phyloP scores from a whole-genome alignment of 2,113 vertebrate species.

The Sturnira hondurensis region DNA sequence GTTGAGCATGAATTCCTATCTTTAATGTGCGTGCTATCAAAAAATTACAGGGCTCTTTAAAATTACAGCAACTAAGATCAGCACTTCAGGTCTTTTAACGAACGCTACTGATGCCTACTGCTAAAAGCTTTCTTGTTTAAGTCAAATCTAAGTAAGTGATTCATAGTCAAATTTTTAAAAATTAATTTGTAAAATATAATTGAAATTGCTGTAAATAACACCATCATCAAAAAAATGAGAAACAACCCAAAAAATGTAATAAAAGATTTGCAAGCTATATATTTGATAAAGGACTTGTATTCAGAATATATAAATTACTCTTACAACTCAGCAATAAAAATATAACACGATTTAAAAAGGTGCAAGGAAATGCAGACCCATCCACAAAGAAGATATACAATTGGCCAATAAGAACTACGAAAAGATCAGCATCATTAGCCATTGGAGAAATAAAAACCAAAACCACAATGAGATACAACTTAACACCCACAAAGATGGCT shows the following conservation, averaged over 20 bases:
- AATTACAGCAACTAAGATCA: neutral
- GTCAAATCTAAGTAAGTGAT: neutral
- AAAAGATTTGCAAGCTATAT: neutral
- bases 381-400: neutral
- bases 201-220: neutral
- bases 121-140: constrained; percentile 13
- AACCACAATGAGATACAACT: neutral
- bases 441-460: neutral
- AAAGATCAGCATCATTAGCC: neutral
- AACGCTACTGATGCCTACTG: neutral
- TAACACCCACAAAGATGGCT: neutral
- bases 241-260: neutral
- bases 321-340: neutral
- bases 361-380: neutral
- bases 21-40: neutral
- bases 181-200: constrained; percentile 4
- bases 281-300: neutral
- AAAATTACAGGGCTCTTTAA: neutral
- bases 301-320: neutral
- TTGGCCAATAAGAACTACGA: neutral
- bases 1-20: neutral
- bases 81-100: neutral
- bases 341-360: neutral
- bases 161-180: neutral
- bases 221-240: neutral